Conservation (phyloP, 2,797 vertebrate species). For the Pipistrellus pipistrellus region DNA sequence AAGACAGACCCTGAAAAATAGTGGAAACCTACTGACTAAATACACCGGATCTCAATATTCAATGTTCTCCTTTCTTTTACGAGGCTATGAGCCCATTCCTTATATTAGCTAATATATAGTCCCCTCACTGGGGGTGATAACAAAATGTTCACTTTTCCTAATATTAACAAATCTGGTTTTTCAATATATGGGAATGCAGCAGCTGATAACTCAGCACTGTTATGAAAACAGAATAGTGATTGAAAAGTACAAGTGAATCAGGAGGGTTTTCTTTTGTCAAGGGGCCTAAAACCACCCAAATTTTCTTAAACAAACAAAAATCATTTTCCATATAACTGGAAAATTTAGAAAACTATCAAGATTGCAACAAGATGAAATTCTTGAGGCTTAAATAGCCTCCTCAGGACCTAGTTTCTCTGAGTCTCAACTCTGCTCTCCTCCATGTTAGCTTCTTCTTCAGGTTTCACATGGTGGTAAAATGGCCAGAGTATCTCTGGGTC, state of each 20-base stretch:
- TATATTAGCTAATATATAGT: slow-evolving; percentile 11
- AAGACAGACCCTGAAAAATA: neutral
- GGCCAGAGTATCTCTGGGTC: no score
- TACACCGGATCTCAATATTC: neutral
- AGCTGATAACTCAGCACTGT: neutral
- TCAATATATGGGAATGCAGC: neutral
- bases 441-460: neutral
- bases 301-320: neutral
- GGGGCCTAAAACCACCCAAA: neutral
- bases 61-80: neutral
- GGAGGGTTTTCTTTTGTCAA: neutral
- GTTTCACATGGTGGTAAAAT: neutral
- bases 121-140: neutral
- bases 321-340: neutral
- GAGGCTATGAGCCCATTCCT: neutral
- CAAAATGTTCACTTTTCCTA: slow-evolving; percentile 44
- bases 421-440: neutral
- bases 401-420: neutral
- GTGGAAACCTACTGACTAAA: neutral
- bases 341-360: slow-evolving; percentile 3
- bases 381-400: neutral
- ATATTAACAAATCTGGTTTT: slow-evolving; percentile 37
- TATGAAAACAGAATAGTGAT: neutral
- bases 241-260: neutral
- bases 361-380: neutral